These are phyloP conservation scores for Mesocentrotus franciscanus DNA, from an alignment of 53 echinoderm and acorn worm species.

Conservation along the genomic window DNA sequence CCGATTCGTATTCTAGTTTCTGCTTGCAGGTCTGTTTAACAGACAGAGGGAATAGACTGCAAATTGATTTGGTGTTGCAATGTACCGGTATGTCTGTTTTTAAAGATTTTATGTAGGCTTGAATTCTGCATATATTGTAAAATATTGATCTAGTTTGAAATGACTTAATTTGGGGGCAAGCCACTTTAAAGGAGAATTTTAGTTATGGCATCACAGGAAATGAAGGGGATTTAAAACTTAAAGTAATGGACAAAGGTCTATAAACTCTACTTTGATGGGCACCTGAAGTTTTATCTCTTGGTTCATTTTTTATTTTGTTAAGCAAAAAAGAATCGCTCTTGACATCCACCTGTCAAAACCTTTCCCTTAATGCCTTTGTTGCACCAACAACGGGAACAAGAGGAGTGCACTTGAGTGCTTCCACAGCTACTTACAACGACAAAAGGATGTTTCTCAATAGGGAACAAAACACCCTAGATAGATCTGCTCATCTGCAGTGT, in stretches of 20 bases:
- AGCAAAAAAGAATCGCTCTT: slow-evolving; percentile 22
- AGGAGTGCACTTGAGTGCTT: slow-evolving; percentile 45
- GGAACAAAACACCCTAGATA: too few relatives aligned
- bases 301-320: not conserved
- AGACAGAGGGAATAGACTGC: too few relatives aligned
- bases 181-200: too few relatives aligned
- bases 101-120: too few relatives aligned
- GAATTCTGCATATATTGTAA: too few relatives aligned
- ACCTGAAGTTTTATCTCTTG: slow-evolving; percentile 14
- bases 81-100: too few relatives aligned
- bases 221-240: not conserved
- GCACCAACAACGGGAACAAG: slow-evolving; percentile 29
- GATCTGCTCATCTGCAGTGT: not conserved
- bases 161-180: too few relatives aligned
- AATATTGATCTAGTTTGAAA: too few relatives aligned
- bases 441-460: slow-evolving; percentile 18
- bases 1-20: too few relatives aligned
- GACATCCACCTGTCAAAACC: slow-evolving; percentile 52
- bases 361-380: slow-evolving; percentile 52
- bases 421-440: not conserved
- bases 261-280: not conserved
- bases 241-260: not conserved
- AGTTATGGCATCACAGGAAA: not conserved
- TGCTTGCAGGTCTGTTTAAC: too few relatives aligned
- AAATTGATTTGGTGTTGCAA: too few relatives aligned